phyloP scores from a whole-genome alignment of 2,888 invertebrate species.

The Aleiodes alternator region DNA sequence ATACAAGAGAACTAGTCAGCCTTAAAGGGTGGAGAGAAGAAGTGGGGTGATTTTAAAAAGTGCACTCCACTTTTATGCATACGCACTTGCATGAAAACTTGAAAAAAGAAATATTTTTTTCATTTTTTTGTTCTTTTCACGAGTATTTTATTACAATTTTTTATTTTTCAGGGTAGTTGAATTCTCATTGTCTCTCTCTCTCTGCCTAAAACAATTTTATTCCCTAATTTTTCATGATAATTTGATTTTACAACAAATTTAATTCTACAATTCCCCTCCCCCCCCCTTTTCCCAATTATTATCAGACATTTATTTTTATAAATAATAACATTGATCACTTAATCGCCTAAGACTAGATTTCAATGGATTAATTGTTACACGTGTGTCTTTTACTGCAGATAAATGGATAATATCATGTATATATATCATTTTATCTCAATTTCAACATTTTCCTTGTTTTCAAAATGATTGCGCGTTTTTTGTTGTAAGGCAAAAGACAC shows the following conservation, averaged over 20 bases:
- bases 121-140: constrained; percentile 8
- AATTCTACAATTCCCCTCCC: constrained; percentile 6
- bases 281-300: constrained; percentile 8
- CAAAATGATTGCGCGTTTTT: not conserved
- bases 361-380: no score
- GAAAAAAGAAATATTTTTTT: constrained; percentile 13
- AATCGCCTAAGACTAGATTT: no score
- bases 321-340: constrained; percentile 30
- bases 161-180: not conserved
- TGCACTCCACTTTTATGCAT: constrained; percentile 46
- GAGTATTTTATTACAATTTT: constrained; percentile 13
- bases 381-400: constrained; percentile 37
- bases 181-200: constrained; percentile 18
- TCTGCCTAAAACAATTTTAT: constrained; percentile 43
- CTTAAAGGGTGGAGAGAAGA: constrained; percentile 63
- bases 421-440: no score
- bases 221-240: not conserved
- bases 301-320: constrained; percentile 5
- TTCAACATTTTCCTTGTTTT: constrained; percentile 31
- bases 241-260: not conserved
- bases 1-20: constrained; percentile 66
- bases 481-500: not conserved
- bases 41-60: constrained; percentile 48
- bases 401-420: constrained; percentile 13
- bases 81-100: constrained; percentile 24